phyloP scores from a whole-genome alignment of 1,140 invertebrate species.

The Helicoverpa armigera region DNA sequence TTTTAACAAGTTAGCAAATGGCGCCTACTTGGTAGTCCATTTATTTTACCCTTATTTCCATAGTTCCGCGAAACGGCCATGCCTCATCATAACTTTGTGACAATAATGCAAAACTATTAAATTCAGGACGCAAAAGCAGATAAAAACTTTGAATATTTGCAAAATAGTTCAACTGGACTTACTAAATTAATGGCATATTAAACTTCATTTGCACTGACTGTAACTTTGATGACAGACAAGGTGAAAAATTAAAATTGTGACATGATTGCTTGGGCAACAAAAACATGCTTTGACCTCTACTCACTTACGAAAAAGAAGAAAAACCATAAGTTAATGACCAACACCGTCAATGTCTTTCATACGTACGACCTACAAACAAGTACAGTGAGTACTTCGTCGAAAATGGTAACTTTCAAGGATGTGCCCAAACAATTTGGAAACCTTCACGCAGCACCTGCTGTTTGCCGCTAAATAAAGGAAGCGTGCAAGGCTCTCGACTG shows the following conservation, averaged over 20 bases:
- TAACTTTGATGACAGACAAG: background rate
- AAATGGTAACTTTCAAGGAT: conserved; percentile 43
- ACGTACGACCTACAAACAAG: conserved; percentile 22
- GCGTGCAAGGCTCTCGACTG: conserved; percentile 21
- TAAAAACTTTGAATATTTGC: background rate
- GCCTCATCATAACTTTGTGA: too few species aligned
- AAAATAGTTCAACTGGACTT: background rate
- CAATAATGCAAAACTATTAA: too few species aligned
- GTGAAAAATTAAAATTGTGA: background rate
- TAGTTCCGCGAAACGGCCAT: too few species aligned
- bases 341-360: background rate
- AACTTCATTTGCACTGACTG: background rate
- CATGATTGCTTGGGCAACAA: background rate
- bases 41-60: too few species aligned
- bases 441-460: conserved; percentile 26
- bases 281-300: conserved; percentile 17
- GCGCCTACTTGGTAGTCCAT: too few species aligned
- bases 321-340: conserved; percentile 22
- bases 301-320: conserved; percentile 5
- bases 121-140: background rate
- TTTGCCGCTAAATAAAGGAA: conserved; percentile 37
- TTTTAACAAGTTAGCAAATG: too few species aligned
- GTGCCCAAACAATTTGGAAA: conserved; percentile 30
- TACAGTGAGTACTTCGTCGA: background rate
- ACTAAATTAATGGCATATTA: too few species aligned